Conservation (phyloP, 2,797 vertebrate genomes). For the Hephaestus fuliginosus region DNA sequence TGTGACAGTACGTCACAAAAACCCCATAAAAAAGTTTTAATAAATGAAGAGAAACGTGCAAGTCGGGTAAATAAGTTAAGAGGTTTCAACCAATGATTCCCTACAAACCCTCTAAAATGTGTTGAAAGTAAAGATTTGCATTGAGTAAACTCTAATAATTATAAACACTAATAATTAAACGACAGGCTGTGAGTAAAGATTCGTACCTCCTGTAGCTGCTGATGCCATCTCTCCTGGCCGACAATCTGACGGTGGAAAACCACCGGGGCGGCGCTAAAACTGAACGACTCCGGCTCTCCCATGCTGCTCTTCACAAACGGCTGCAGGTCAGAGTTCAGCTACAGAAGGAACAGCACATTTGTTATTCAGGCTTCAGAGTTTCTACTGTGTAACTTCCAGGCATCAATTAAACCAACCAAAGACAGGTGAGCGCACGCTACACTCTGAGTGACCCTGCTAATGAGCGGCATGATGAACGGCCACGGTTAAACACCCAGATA, state of each 20-base stretch:
- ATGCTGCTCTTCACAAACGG: slow-evolving; percentile 90
- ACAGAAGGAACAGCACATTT: slow-evolving; percentile 42
- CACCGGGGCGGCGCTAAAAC: slow-evolving; percentile 92
- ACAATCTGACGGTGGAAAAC: slow-evolving; percentile 93
- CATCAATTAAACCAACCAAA: slow-evolving; percentile 31
- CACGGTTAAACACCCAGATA: slow-evolving; percentile 29
- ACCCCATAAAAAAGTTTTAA: not conserved
- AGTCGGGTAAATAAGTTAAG: not conserved
- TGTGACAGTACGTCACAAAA: not conserved
- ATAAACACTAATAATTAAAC: too few species aligned
- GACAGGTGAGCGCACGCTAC: slow-evolving; percentile 13
- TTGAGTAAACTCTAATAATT: not conserved
- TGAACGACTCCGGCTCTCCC: slow-evolving; percentile 85
- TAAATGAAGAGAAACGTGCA: not conserved
- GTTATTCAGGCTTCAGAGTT: slow-evolving; percentile 2
- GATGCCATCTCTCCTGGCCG: slow-evolving; percentile 91
- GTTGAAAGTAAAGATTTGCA: not conserved
- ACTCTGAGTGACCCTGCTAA: slow-evolving; percentile 55
- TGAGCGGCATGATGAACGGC: slow-evolving; percentile 47
- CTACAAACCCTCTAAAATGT: not conserved
- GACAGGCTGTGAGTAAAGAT: too few species aligned
- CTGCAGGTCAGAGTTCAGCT: slow-evolving; percentile 97
- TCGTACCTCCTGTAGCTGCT: slow-evolving; percentile 92
- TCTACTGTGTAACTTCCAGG: slow-evolving; percentile 16
- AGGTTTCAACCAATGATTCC: not conserved